phyloP scores from a whole-genome alignment of 2,888 invertebrate species.

The Ormia ochracea region DNA sequence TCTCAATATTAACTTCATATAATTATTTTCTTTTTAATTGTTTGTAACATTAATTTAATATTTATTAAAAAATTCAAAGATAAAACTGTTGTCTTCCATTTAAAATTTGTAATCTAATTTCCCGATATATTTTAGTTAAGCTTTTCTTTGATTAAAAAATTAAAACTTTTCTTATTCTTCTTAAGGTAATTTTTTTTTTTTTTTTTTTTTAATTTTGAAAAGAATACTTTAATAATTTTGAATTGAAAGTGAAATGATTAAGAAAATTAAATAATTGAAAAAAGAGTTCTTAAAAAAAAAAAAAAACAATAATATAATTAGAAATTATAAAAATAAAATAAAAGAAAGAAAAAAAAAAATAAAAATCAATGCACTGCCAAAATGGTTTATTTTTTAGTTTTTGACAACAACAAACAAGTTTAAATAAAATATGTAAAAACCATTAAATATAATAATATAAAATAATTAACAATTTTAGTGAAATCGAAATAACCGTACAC shows the following conservation, averaged over 20 bases:
- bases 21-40: constrained; percentile 3
- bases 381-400: constrained; percentile 69
- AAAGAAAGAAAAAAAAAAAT: constrained; percentile 34
- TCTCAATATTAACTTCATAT: constrained; percentile 21
- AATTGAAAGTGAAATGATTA: constrained; percentile 12
- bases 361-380: constrained; percentile 75
- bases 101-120: constrained; percentile 36
- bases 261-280: background rate
- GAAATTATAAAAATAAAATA: constrained; percentile 18
- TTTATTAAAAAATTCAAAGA: constrained; percentile 46
- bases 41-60: background rate
- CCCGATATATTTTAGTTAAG: constrained; percentile 1
- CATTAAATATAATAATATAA: no score
- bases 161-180: background rate
- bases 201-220: background rate
- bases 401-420: constrained; percentile 66
- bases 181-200: background rate
- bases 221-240: background rate
- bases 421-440: constrained; percentile 45
- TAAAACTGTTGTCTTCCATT: constrained; percentile 63
- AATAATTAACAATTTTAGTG: constrained; percentile 6
- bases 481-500: constrained; percentile 29
- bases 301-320: constrained; percentile 45
- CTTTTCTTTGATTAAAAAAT: constrained; percentile 27
- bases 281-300: constrained; percentile 22